Percentiles rank a stretch among this genome's conserved stretches.
These are phyloP conservation scores for Dryoscopus gambensis DNA, from an alignment of 2,113 vertebrate genomes.

Conservation along the genomic window DNA sequence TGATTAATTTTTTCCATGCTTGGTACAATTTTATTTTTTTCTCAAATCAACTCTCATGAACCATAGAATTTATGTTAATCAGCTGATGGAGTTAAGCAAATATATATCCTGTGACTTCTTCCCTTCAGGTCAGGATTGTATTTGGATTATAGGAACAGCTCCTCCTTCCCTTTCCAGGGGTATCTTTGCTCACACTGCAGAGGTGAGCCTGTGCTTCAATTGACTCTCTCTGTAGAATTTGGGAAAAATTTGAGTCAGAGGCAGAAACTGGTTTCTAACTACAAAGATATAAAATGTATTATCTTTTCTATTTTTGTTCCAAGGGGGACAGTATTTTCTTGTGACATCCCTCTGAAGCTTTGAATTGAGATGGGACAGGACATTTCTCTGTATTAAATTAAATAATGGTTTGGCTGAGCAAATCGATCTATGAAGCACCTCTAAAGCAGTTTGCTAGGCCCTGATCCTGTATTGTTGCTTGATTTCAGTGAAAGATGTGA, in stretches of 20 bases:
- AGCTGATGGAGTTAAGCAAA: background rate
- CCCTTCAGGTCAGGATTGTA: background rate
- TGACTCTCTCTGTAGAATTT: background rate
- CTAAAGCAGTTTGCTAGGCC: background rate
- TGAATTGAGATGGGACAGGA: background rate
- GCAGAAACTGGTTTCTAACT: background rate
- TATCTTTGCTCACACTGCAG: background rate
- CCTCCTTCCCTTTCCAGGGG: background rate
- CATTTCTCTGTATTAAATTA: background rate
- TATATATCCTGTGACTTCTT: background rate
- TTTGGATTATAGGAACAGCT: background rate
- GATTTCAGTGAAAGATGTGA: background rate
- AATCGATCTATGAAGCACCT: background rate
- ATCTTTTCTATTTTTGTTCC: background rate
- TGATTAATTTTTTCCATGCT: background rate
- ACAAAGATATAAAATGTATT: background rate
- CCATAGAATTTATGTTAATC: background rate
- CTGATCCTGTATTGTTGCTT: background rate
- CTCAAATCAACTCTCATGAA: background rate
- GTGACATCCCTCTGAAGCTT: background rate
- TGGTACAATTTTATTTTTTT: background rate
- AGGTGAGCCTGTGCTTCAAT: background rate
- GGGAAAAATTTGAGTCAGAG: background rate
- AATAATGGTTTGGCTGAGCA: background rate
- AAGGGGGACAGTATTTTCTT: background rate